Base-by-base conservation (phyloP, 2,113 vertebrate genomes). In the Henicopernis longicauda region DNA sequence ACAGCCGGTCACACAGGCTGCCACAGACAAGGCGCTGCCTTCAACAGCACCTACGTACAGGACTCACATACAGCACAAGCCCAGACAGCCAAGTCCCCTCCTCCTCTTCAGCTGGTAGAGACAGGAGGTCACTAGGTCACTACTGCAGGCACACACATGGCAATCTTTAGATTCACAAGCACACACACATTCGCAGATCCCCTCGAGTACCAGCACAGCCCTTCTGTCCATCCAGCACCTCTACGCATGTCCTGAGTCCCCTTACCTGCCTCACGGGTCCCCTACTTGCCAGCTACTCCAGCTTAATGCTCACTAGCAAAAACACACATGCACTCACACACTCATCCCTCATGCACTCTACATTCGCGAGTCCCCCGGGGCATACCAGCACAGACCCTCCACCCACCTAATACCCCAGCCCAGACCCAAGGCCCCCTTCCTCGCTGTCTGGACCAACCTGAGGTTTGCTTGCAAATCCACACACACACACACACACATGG, bases 191-290 rank as follows among this genome's bases (percentile, higher is more conserved):
- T 29, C 3, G 0, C 38, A 2, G 1, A 32, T 81, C 17, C 20
- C 23, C 47, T 0, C 40, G 0, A 55, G 38, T 21, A 62, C 32
- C n/a, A 6, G 2, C 9, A 5, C 47, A 72, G 38, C 7, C 27
- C 26, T 9, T 42, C 42, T 38, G 29, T 18, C 16, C 3, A 0
- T 32, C 52, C 69, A 77, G 22, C 16, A 67, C 1, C 13, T 23
- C 11, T 50, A 40, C 16, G 1, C 1, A 0, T 25, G 59, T 36
- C n/a, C 40, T 2, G 0, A n/a, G 31, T 29, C 14, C 26, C 6
- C 29, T 79, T 32, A 72, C n/a, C 38, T 42, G 14, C 10, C 36
- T 29, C 61, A 67, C 9, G 16, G 15, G 6, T 20, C 10, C 29
- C 18, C n/a, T 42, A 5, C n/a, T 42, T 3, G 0, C 26, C 50